Evolutionary conservation across 2,888 invertebrate species (phyloP).

Genomic region (Rhingia rostrata): DNA sequence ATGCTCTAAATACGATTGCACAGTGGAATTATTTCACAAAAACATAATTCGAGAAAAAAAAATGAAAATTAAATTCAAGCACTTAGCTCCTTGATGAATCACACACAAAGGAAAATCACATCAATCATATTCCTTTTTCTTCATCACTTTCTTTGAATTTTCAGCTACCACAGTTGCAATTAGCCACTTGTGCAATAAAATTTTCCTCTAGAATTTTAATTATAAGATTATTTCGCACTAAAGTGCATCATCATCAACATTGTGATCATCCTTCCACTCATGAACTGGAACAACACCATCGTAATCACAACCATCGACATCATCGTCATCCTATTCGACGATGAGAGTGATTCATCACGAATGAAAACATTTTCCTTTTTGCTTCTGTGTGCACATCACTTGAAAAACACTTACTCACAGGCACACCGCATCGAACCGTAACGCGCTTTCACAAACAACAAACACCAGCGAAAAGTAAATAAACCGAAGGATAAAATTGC

Average conservation of each 20-base stretch:
- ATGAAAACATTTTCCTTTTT: constrained; percentile 53
- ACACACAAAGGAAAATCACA: constrained; percentile 26
- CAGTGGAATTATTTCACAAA: constrained; percentile 14
- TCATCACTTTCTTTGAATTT: constrained; percentile 23
- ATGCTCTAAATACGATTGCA: constrained; percentile 13
- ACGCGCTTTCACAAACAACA: constrained; percentile 24
- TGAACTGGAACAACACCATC: constrained; percentile 53
- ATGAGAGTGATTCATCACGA: constrained; percentile 54
- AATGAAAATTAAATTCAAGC: constrained; percentile 3
- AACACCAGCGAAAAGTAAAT: constrained; percentile 22
- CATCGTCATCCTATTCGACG: constrained; percentile 55
- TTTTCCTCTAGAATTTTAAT: constrained; percentile 35
- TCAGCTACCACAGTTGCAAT: constrained; percentile 22
- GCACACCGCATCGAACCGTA: constrained; percentile 45
- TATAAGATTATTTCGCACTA: constrained; percentile 52
- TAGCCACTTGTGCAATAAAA: constrained; percentile 37
- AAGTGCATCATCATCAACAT: constrained; percentile 51
- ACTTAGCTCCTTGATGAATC: constrained; percentile 13
- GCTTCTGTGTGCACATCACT: constrained; percentile 49
- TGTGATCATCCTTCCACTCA: constrained; percentile 40
- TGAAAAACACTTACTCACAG: constrained; percentile 51
- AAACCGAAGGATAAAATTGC: constrained; percentile 7
- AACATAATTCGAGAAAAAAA: background rate
- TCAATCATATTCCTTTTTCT: constrained; percentile 22
- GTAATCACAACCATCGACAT: constrained; percentile 46